These are phyloP conservation scores for Drosophila suboccidentalis DNA, from an alignment of 2,888 invertebrate genomes.

Conservation along the genomic window DNA sequence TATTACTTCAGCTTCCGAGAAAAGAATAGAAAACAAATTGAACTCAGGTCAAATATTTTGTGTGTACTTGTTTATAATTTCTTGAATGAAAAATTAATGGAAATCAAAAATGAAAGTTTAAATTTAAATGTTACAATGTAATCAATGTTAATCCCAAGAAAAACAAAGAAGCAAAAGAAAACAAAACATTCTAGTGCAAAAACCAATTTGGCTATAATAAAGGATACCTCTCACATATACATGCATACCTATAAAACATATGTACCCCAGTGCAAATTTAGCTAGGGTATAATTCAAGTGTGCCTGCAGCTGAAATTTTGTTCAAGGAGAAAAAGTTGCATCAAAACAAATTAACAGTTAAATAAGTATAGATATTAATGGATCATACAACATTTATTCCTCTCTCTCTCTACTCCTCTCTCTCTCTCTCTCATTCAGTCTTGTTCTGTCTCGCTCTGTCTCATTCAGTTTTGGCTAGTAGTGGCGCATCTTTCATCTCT, in stretches of 20 bases:
- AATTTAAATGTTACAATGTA: slow-evolving; percentile 47
- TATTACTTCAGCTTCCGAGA: slow-evolving; percentile 49
- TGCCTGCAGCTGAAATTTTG: slow-evolving; percentile 38
- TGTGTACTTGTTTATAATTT: slow-evolving; percentile 38
- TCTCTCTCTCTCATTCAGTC: neutral
- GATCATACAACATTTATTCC: slow-evolving; percentile 7
- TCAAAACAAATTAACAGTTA: slow-evolving; percentile 13
- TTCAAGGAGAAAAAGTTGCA: neutral
- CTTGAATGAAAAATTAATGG: slow-evolving; percentile 14
- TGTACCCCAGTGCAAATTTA: slow-evolving; percentile 3
- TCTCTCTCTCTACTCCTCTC: slow-evolving; percentile 2
- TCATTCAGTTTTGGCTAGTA: slow-evolving; percentile 37
- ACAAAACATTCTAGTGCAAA: slow-evolving; percentile 35
- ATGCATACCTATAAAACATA: slow-evolving; percentile 22
- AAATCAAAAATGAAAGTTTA: slow-evolving; percentile 2
- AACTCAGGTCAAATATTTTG: slow-evolving; percentile 51
- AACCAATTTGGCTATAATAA: slow-evolving; percentile 35
- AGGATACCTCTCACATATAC: slow-evolving; percentile 43
- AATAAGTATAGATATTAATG: slow-evolving; percentile 12
- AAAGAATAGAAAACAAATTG: slow-evolving; percentile 21
- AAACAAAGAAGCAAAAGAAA: neutral
- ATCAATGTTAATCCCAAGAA: slow-evolving; percentile 44
- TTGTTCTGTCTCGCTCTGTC: slow-evolving; percentile 8
- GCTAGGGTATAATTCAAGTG: slow-evolving; percentile 17
- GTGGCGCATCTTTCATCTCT: slow-evolving; percentile 59